Evolutionary conservation across 1,140 invertebrate genomes (phyloP).

Genomic region (Diorhabda carinulata): DNA sequence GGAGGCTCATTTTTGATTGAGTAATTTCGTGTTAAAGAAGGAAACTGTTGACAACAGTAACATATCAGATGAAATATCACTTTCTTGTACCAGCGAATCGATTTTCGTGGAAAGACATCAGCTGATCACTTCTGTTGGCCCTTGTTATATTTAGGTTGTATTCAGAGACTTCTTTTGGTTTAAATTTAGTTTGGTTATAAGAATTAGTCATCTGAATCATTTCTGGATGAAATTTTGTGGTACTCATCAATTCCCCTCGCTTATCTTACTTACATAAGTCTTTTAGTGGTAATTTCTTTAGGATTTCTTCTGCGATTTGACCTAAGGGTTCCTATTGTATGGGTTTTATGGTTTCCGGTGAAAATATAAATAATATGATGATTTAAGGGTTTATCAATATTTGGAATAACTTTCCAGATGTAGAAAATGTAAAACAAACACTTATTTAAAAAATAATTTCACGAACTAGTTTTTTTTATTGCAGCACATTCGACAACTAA

Average conservation of each 20-base stretch:
- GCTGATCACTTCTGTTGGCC: conserved; percentile 1
- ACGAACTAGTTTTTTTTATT: conserved; percentile 14
- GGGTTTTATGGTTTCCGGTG: conserved; percentile 7
- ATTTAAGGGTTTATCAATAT: conserved; percentile 3
- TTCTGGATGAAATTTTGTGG: conserved; percentile 18
- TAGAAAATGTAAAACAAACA: conserved; percentile 13
- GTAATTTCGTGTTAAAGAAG: conserved; percentile 20
- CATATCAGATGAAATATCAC: conserved; percentile 17
- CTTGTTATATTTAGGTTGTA: conserved; percentile 9
- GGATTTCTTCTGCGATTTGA: conserved; percentile 24
- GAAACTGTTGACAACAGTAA: conserved; percentile 11
- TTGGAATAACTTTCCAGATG: conserved; percentile 20
- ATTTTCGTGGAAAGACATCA: neutral
- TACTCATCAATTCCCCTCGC: conserved; percentile 19
- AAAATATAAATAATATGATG: neutral
- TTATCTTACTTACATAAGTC: conserved; percentile 18
- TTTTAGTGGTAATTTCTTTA: conserved; percentile 18
- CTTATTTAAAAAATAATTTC: too few relatives aligned
- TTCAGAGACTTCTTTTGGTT: conserved; percentile 16
- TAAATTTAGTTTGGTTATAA: conserved; percentile 15
- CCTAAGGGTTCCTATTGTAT: conserved; percentile 17
- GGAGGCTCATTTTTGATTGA: neutral
- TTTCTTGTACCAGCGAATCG: conserved; percentile 4
- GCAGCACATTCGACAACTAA: conserved; percentile 24
- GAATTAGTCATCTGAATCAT: conserved; percentile 9